phyloP scores from a whole-genome alignment of 2,113 vertebrate genomes.

The Corynorhinus townsendii region DNA sequence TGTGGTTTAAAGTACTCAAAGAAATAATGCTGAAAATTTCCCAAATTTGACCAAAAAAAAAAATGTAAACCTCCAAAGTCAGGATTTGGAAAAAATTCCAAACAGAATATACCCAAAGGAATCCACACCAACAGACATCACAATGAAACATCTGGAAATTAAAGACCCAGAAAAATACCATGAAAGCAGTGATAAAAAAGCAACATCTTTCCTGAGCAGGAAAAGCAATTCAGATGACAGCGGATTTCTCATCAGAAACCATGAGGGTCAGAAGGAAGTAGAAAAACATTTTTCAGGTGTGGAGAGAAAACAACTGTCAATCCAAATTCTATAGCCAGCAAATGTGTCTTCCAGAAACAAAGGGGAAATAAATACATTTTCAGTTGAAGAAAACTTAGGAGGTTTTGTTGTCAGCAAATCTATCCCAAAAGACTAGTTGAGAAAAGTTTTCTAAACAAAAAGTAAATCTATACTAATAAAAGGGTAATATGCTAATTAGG shows the following conservation, averaged over 20 bases:
- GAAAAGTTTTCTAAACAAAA: not conserved
- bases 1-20: not conserved
- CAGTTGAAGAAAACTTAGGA: not conserved
- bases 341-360: not conserved
- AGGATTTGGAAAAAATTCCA: not conserved
- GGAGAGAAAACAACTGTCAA: not conserved
- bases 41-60: not conserved
- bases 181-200: not conserved
- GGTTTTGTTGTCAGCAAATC: not conserved
- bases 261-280: not conserved
- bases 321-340: not conserved
- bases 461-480: not conserved
- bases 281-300: not conserved
- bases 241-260: not conserved
- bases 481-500: too few relatives aligned
- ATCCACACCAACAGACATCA: not conserved
- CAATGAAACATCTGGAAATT: not conserved
- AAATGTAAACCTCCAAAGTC: not conserved
- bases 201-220: not conserved
- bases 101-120: not conserved
- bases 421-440: not conserved
- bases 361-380: not conserved
- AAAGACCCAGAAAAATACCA: not conserved
- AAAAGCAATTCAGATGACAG: not conserved
- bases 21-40: not conserved